These are phyloP conservation scores for Auanema sp. DNA, from an alignment of 2,888 invertebrate genomes.

Conservation along the genomic window DNA sequence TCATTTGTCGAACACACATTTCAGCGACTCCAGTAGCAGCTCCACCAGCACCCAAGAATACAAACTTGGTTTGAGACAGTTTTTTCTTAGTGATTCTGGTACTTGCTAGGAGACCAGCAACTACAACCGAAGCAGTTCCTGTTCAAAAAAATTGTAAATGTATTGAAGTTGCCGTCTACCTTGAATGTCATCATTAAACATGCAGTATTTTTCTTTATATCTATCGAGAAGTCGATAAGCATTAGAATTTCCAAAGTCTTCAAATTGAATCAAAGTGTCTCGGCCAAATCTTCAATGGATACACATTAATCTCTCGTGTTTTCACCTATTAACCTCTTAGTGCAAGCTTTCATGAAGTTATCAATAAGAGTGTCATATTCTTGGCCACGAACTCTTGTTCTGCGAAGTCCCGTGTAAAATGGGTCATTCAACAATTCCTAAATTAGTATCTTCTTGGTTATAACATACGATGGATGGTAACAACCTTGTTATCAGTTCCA, in stretches of 20 bases:
- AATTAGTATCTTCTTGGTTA: too few relatives aligned
- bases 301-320: neutral
- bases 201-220: slow-evolving; percentile 85
- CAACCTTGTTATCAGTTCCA: slow-evolving; percentile 60
- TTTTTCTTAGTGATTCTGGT: slow-evolving; percentile 80
- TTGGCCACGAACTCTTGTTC: slow-evolving; percentile 79
- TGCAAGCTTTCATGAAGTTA: slow-evolving; percentile 76
- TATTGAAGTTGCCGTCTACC: slow-evolving; percentile 67
- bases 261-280: slow-evolving; percentile 77
- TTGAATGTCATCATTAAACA: slow-evolving; percentile 99
- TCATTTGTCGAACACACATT: slow-evolving; percentile 89
- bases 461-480: neutral
- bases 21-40: slow-evolving; percentile 91
- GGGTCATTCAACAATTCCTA: slow-evolving; percentile 82
- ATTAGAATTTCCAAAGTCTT: slow-evolving; percentile 96
- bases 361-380: slow-evolving; percentile 91
- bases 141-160: neutral
- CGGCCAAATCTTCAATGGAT: slow-evolving; percentile 67
- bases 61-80: slow-evolving; percentile 81
- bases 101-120: slow-evolving; percentile 87
- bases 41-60: slow-evolving; percentile 97
- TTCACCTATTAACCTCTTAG: slow-evolving; percentile 24
- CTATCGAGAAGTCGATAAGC: slow-evolving; percentile 89
- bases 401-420: slow-evolving; percentile 87
- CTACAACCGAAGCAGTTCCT: slow-evolving; percentile 86